These are phyloP conservation scores for Tricholauxania praeusta DNA, from an alignment of 2,888 invertebrate species.

Conservation along the genomic window DNA sequence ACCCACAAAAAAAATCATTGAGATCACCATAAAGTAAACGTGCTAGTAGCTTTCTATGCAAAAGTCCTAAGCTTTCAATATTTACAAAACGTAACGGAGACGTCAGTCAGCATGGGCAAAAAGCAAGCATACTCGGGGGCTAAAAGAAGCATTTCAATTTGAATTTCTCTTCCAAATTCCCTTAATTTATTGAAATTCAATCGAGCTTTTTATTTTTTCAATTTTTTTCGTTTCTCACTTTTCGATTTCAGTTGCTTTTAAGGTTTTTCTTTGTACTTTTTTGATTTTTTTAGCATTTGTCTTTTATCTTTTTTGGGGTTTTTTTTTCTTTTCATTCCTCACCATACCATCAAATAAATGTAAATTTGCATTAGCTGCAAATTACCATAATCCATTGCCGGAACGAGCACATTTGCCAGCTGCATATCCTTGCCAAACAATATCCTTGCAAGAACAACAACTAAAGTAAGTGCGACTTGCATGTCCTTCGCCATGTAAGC, in stretches of 20 bases:
- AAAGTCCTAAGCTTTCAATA: too few species aligned
- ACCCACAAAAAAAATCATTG: too few species aligned
- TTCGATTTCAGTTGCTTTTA: slow-evolving; percentile 9
- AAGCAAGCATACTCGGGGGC: too few species aligned
- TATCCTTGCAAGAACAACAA: slow-evolving; percentile 31
- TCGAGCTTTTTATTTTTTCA: too few species aligned
- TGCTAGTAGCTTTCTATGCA: too few species aligned
- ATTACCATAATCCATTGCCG: slow-evolving; percentile 49
- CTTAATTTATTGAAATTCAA: too few species aligned
- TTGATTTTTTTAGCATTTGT: neutral
- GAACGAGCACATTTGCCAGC: slow-evolving; percentile 43
- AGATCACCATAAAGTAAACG: too few species aligned
- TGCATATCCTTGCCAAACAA: slow-evolving; percentile 21
- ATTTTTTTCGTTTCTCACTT: neutral
- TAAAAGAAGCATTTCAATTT: too few species aligned
- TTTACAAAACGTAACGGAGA: too few species aligned
- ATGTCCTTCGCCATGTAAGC: slow-evolving; percentile 26
- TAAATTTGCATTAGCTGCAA: slow-evolving; percentile 46
- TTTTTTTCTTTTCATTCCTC: too few species aligned
- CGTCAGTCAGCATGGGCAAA: too few species aligned
- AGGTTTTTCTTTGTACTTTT: neutral
- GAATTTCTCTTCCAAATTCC: too few species aligned
- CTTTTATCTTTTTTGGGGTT: neutral
- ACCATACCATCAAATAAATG: neutral
- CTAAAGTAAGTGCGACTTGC: slow-evolving; percentile 18